These are phyloP conservation scores for Eupristina koningsbergeri DNA, from an alignment of 1,140 invertebrate species.

Conservation along the genomic window DNA sequence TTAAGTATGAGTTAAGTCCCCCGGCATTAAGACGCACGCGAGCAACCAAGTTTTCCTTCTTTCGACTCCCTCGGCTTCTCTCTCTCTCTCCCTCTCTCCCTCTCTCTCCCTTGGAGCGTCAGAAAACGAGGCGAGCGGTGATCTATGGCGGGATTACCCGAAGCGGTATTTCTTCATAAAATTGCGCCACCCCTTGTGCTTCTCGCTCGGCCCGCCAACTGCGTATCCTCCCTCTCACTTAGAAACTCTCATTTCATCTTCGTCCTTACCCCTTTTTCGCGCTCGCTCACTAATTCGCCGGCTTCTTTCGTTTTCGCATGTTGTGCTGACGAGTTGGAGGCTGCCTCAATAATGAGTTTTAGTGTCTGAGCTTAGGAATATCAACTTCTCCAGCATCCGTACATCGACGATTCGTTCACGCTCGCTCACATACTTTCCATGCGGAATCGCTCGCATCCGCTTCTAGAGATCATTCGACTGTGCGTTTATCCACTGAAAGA, in stretches of 20 bases:
- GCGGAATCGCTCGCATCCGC: not conserved
- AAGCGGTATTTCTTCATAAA: slow-evolving; percentile 72
- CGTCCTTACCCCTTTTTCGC: not conserved
- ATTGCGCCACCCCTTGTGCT: slow-evolving; percentile 47
- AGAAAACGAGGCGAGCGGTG: slow-evolving; percentile 56
- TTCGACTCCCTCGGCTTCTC: no score
- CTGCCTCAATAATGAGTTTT: not conserved
- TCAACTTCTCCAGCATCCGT: no score
- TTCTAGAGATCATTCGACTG: not conserved
- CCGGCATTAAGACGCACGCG: slow-evolving; percentile 45
- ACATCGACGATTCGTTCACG: not conserved
- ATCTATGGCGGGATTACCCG: slow-evolving; percentile 71
- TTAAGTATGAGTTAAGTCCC: slow-evolving; percentile 52
- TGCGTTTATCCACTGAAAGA: not conserved
- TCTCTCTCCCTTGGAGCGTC: slow-evolving; percentile 17
- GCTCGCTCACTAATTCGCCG: not conserved
- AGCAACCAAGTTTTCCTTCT: slow-evolving; percentile 35
- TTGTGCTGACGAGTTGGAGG: not conserved
- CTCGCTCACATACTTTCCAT: not conserved
- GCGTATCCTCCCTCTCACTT: not conserved
- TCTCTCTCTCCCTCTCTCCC: not conserved
- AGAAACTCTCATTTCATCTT: not conserved
- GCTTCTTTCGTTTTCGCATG: not conserved
- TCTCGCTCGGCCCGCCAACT: not conserved
- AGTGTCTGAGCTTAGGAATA: no score